A percentile compares a stretch with the other conserved stretches of the same genome.
These are phyloP conservation scores for Toxonevra muliebris DNA, from an alignment of 2,888 invertebrate genomes.

Conservation along the genomic window DNA sequence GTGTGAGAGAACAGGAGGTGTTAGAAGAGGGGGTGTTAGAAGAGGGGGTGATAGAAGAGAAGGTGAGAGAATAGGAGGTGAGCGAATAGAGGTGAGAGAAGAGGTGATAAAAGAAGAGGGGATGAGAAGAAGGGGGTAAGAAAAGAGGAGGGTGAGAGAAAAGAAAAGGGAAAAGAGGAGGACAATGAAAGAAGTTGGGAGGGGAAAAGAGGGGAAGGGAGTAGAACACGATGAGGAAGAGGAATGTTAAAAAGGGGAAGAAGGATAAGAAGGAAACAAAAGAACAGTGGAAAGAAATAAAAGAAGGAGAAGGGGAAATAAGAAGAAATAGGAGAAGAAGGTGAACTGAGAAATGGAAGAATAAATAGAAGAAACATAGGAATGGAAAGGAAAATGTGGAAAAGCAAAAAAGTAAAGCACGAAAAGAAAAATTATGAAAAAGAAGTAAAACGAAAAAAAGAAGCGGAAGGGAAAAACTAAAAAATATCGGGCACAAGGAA, in stretches of 20 bases:
- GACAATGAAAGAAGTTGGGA: not conserved
- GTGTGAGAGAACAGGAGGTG: not conserved
- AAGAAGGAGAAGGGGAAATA: not conserved
- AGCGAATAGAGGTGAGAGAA: not conserved
- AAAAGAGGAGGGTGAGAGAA: not conserved
- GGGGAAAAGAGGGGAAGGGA: not conserved
- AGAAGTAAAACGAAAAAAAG: too few relatives aligned
- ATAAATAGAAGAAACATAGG: not conserved
- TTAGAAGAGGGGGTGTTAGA: not conserved
- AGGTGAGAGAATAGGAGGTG: not conserved
- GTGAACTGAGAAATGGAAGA: not conserved
- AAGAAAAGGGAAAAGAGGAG: not conserved
- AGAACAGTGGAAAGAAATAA: not conserved
- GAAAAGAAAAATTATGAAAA: not conserved
- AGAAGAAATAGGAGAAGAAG: not conserved
- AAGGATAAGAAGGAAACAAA: not conserved
- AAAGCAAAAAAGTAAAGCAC: not conserved
- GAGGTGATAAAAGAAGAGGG: not conserved
- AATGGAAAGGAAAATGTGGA: not conserved
- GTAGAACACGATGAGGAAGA: not conserved
- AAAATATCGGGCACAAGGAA: too few relatives aligned
- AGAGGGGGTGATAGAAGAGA: not conserved
- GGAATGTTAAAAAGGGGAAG: not conserved
- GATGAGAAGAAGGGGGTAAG: not conserved
- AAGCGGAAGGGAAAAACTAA: too few relatives aligned